Conservation (phyloP, 2,888 invertebrate genomes). For the Pyrochroa serraticornis region DNA sequence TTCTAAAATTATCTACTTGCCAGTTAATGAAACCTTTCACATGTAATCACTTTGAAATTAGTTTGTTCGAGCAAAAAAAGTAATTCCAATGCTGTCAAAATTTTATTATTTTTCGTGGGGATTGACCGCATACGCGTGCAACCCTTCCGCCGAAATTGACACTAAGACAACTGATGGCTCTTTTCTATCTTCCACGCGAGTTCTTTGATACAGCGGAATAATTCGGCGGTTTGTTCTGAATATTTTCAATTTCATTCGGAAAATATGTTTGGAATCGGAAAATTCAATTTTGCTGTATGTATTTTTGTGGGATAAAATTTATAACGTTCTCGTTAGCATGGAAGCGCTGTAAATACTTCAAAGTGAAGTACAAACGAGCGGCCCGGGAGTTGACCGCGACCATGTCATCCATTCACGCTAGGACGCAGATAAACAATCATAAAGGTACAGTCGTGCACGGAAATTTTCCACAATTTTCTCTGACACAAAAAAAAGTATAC, state of each 20-base stretch:
- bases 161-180: too few species aligned
- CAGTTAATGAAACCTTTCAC: too few species aligned
- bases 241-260: background rate
- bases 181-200: too few species aligned
- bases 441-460: slow-evolving; percentile 31
- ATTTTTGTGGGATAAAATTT: slow-evolving; percentile 39
- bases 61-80: too few species aligned
- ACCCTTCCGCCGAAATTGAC: too few species aligned
- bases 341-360: slow-evolving; percentile 48
- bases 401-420: slow-evolving; percentile 41
- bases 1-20: too few species aligned
- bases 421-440: slow-evolving; percentile 40
- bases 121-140: too few species aligned
- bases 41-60: too few species aligned
- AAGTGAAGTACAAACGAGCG: slow-evolving; percentile 47
- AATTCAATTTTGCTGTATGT: slow-evolving; percentile 39
- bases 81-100: too few species aligned
- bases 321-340: slow-evolving; percentile 42
- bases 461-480: slow-evolving; percentile 14
- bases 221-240: slow-evolving; percentile 1
- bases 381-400: slow-evolving; percentile 42
- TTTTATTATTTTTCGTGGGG: too few species aligned
- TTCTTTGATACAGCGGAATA: background rate
- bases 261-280: slow-evolving; percentile 25
- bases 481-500: background rate